Conservation (phyloP, 1,140 invertebrate genomes). For the Pectinophora gossypiella region DNA sequence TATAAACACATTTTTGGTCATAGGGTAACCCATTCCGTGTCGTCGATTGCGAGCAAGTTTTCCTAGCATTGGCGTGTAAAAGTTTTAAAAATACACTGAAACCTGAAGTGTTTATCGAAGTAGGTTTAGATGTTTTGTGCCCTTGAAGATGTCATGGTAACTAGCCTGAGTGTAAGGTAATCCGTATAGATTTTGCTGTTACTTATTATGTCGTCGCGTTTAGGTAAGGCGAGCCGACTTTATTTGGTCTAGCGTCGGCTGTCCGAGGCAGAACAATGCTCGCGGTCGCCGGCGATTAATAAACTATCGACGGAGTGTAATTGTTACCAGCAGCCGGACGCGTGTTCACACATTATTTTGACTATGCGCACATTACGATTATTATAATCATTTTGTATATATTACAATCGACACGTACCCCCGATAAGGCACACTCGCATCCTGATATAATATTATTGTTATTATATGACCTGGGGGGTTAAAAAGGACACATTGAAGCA, state of each 20-base stretch:
- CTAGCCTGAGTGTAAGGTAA: slow-evolving; percentile 48
- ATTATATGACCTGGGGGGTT: too few relatives aligned
- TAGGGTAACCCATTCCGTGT: too few relatives aligned
- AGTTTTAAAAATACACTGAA: too few relatives aligned
- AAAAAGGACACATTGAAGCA: too few relatives aligned
- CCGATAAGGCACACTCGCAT: slow-evolving; percentile 51
- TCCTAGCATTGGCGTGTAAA: too few relatives aligned
- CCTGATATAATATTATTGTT: slow-evolving; percentile 53
- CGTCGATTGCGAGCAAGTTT: too few relatives aligned
- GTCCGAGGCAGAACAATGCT: slow-evolving; percentile 62
- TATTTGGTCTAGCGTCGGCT: slow-evolving; percentile 70
- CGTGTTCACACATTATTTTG: slow-evolving; percentile 53
- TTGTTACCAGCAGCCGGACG: slow-evolving; percentile 37
- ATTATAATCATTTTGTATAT: too few relatives aligned
- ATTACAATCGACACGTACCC: slow-evolving; percentile 54
- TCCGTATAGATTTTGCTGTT: slow-evolving; percentile 38
- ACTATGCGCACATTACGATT: too few relatives aligned
- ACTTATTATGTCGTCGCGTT: slow-evolving; percentile 26
- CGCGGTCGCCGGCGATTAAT: slow-evolving; percentile 48
- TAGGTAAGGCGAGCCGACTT: slow-evolving; percentile 41
- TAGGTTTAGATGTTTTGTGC: too few relatives aligned
- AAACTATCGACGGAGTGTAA: slow-evolving; percentile 58
- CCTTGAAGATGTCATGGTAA: slow-evolving; percentile 29
- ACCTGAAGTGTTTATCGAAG: too few relatives aligned
- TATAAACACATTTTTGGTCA: too few relatives aligned